Conservation (phyloP, 2,113 vertebrate species). For the Vidua chalybeata region DNA sequence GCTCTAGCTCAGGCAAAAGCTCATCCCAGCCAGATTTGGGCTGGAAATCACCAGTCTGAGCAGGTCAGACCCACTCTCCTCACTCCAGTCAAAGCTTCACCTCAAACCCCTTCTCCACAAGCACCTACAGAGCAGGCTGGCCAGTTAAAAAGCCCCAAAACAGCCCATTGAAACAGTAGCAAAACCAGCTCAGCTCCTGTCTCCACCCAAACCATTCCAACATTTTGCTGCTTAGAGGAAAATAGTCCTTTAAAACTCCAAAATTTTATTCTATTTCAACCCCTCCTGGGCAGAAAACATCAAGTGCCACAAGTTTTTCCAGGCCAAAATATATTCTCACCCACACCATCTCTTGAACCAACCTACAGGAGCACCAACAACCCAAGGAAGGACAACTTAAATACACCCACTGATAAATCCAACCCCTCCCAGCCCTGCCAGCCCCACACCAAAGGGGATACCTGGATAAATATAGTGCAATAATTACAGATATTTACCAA, state of each 20-base stretch:
- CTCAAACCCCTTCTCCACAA: neutral
- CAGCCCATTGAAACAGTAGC: neutral
- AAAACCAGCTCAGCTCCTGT: neutral
- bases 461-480: conserved; percentile 63
- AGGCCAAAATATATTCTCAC: neutral
- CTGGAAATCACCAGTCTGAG: neutral
- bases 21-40: neutral
- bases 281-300: neutral
- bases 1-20: neutral
- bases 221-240: neutral
- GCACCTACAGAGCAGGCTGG: neutral
- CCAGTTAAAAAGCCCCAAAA: neutral
- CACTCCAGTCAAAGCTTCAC: neutral
- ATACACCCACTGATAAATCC: neutral
- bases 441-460: neutral
- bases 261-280: conserved; percentile 13
- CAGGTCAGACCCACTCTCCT: neutral
- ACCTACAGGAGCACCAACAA: neutral
- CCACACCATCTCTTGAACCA: neutral
- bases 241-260: neutral
- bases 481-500: neutral
- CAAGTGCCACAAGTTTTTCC: neutral
- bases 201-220: neutral
- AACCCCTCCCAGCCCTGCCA: neutral
- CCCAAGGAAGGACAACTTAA: neutral